phyloP scores from a whole-genome alignment of 1,140 invertebrate genomes.

The Leptinotarsa lineolata region DNA sequence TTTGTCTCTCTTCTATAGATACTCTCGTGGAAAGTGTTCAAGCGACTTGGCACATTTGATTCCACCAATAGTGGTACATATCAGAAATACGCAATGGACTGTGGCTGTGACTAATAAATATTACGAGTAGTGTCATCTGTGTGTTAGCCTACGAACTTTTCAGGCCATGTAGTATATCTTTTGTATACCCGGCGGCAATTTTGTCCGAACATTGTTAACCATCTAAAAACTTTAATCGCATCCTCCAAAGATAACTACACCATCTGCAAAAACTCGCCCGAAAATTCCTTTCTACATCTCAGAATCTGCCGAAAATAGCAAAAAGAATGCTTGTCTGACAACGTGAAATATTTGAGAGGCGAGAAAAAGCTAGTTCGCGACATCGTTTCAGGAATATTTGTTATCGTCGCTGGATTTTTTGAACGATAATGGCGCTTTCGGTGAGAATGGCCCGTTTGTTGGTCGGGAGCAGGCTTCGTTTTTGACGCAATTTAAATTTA shows the following conservation, averaged over 20 bases:
- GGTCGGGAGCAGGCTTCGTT: neutral
- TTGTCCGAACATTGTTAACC: neutral
- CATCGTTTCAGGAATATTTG: constrained; percentile 26
- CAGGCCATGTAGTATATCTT: too few species aligned
- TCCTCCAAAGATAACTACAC: neutral
- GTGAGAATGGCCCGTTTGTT: constrained; percentile 25
- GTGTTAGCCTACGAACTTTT: too few species aligned
- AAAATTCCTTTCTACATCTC: neutral
- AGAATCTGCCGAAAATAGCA: constrained; percentile 14
- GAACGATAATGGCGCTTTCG: constrained; percentile 25
- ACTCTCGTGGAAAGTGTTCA: too few species aligned
- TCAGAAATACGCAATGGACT: too few species aligned
- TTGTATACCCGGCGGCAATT: too few species aligned
- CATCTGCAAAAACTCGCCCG: neutral
- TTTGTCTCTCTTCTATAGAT: too few species aligned
- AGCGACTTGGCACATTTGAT: too few species aligned
- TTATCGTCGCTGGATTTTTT: constrained; percentile 27
- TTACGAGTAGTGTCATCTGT: too few species aligned
- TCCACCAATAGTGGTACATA: too few species aligned
- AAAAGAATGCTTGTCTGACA: constrained; percentile 9
- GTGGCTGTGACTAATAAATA: too few species aligned
- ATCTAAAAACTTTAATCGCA: neutral
- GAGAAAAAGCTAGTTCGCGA: constrained; percentile 26
- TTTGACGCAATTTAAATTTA: constrained; percentile 32
- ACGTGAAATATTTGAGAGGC: neutral